Percentiles rank a stretch among this genome's conserved stretches.
phyloP scores from a whole-genome alignment of 2,888 invertebrate species.

The Phyllotreta cruciferae region DNA sequence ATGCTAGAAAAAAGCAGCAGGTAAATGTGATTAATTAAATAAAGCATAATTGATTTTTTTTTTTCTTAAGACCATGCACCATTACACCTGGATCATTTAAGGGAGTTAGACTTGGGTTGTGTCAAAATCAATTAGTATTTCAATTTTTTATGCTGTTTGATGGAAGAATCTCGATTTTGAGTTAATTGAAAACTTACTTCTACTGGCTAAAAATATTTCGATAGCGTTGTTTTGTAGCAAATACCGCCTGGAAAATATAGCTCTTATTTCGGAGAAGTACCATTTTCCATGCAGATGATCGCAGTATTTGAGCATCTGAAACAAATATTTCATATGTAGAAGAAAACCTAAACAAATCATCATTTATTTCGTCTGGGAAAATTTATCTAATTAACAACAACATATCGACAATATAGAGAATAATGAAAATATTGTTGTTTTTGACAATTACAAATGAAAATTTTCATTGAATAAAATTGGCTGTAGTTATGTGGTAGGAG shows the following conservation, averaged over 20 bases:
- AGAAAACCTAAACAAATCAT: background rate
- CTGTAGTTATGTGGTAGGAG: no score
- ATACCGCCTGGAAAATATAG: constrained; percentile 96
- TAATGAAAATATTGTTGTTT: no score
- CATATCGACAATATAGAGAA: no score
- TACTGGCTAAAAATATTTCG: constrained; percentile 97
- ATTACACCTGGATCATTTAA: background rate
- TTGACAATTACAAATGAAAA: no score
- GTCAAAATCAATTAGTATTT: background rate
- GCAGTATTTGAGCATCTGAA: constrained; percentile 94
- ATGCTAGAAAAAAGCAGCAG: constrained; percentile 74
- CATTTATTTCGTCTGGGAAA: no score
- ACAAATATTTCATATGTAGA: constrained; percentile 45
- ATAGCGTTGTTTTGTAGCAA: constrained; percentile 96
- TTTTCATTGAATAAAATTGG: no score
- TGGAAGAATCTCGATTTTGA: background rate
- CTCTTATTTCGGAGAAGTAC: constrained; percentile 99
- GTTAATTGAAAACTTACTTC: constrained; percentile 74
- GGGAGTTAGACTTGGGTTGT: background rate
- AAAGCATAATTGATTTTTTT: no score
- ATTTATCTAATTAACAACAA: no score
- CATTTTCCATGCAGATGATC: constrained; percentile 99
- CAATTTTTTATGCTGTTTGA: background rate
- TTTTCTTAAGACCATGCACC: background rate
- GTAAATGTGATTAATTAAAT: background rate